Evolutionary conservation across 2,888 invertebrate genomes (phyloP).

Genomic region (Cylindroiulus punctatus): DNA sequence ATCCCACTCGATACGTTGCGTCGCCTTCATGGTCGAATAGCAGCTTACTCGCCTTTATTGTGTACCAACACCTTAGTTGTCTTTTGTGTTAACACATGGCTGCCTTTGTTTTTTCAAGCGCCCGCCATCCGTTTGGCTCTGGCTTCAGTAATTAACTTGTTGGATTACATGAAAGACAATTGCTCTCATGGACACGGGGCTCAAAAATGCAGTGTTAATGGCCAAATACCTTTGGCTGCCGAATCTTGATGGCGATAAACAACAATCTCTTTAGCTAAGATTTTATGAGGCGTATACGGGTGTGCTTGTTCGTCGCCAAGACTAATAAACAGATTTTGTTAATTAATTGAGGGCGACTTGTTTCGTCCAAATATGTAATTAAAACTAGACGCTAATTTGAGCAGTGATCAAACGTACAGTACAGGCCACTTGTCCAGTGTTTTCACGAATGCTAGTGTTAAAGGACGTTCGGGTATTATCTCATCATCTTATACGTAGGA

Average conservation of each 20-base stretch:
- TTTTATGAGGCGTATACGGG: slow-evolving; percentile 19
- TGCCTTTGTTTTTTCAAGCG: background rate
- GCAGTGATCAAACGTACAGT: background rate
- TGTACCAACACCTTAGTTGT: background rate
- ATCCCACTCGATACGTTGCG: background rate
- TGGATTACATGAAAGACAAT: background rate
- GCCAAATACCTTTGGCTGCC: background rate
- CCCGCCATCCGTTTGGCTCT: background rate
- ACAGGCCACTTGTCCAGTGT: background rate
- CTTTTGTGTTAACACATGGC: slow-evolving; percentile 33
- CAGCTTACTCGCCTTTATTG: background rate
- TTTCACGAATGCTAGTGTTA: too few relatives aligned
- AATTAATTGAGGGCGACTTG: background rate
- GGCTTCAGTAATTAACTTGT: slow-evolving; percentile 38
- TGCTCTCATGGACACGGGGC: background rate
- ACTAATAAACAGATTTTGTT: background rate
- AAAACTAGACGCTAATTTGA: background rate
- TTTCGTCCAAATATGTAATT: background rate
- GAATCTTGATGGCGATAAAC: background rate
- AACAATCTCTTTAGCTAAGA: background rate
- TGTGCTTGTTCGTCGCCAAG: background rate
- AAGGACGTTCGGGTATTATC: too few relatives aligned
- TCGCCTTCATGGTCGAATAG: background rate
- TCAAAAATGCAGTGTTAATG: slow-evolving; percentile 14
- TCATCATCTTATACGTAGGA: too few relatives aligned